Percentiles rank a stretch among this genome's conserved stretches.
Conservation (phyloP, 2,888 invertebrate species). For the Drosophila yooni region DNA sequence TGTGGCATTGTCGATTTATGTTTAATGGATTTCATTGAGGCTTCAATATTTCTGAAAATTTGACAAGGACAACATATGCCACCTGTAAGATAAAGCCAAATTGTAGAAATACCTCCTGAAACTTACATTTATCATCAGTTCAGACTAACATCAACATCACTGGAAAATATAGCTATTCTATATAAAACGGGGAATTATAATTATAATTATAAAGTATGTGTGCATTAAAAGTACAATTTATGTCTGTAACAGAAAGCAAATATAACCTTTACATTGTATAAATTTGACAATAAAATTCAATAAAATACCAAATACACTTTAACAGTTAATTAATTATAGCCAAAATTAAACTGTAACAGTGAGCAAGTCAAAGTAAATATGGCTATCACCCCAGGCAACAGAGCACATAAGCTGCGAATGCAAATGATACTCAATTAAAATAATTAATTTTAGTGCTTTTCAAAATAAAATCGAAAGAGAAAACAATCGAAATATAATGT, state of each 20-base stretch:
- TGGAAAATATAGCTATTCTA: background rate
- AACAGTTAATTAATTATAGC: conserved; percentile 43
- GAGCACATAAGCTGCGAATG: background rate
- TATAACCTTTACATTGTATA: background rate
- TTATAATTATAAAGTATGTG: background rate
- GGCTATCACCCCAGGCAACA: background rate
- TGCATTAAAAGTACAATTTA: background rate
- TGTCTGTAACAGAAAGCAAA: background rate
- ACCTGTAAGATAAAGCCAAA: no score
- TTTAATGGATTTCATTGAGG: no score
- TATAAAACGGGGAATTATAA: background rate
- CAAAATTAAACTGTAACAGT: conserved; percentile 11
- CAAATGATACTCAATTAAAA: conserved; percentile 3
- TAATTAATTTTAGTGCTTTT: conserved; percentile 5
- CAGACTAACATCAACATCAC: background rate
- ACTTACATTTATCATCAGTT: no score
- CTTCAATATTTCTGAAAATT: no score
- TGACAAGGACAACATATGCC: no score
- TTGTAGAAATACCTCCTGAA: background rate
- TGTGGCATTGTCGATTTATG: no score
- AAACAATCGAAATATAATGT: background rate
- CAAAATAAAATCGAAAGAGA: background rate
- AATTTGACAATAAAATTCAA: background rate
- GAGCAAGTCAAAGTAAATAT: conserved; percentile 7
- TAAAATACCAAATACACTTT: background rate